Evolutionary conservation across 2,797 vertebrate species (phyloP).

Genomic region (Hypotaenidia philippensis): DNA sequence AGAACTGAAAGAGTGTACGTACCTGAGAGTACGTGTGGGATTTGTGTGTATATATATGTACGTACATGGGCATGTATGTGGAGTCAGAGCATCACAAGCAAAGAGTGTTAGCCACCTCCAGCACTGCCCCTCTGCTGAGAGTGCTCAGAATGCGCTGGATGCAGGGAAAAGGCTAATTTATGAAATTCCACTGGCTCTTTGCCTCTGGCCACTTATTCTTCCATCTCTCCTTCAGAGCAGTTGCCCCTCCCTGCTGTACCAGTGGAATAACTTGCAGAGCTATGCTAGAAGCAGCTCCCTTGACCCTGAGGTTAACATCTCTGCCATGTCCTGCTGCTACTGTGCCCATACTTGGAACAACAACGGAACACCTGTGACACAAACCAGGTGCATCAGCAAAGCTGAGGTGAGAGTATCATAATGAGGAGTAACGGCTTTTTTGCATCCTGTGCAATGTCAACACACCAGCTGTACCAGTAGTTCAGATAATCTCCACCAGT

Average conservation of each 20-base stretch:
- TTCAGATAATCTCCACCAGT: not conserved
- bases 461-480: not conserved
- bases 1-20: not conserved
- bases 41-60: not conserved
- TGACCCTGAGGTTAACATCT: not conserved
- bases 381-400: not conserved
- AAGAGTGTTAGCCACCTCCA: not conserved
- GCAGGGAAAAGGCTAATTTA: not conserved
- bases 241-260: not conserved
- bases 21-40: not conserved
- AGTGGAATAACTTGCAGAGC: not conserved
- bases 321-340: not conserved
- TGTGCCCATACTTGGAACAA: rapidly evolving
- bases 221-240: not conserved
- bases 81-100: not conserved
- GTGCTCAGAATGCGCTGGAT: not conserved
- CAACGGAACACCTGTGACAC: not conserved
- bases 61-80: not conserved
- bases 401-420: not conserved
- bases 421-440: not conserved
- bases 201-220: not conserved
- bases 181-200: conserved; percentile 6
- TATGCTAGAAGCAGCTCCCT: not conserved
- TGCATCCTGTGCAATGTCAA: not conserved
- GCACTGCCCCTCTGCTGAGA: not conserved